Conservation (phyloP, 2,797 vertebrate species). For the Meriones psammophilus region DNA sequence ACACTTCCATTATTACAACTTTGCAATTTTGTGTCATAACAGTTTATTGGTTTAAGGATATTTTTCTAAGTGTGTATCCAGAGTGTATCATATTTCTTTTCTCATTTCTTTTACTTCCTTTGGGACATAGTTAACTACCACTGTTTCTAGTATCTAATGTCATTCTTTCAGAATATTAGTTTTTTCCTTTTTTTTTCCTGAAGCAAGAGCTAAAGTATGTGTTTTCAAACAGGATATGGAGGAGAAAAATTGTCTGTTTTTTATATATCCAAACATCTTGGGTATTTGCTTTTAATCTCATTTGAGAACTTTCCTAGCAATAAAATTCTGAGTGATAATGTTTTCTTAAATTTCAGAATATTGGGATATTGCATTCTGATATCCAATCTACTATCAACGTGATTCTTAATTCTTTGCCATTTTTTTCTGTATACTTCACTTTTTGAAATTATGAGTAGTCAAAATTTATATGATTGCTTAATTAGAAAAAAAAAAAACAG, state of each 20-base stretch:
- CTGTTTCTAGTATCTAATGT: not conserved
- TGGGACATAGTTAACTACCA: not conserved
- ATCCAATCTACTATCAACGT: not conserved
- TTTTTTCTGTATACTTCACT: slow-evolving; percentile 4
- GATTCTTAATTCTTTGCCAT: not conserved
- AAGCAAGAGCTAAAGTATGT: not conserved
- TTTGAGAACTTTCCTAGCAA: slow-evolving; percentile 31
- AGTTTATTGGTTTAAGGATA: slow-evolving; percentile 20
- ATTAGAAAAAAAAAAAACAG: not conserved
- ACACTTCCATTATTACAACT: slow-evolving; percentile 23
- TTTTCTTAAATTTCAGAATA: not conserved
- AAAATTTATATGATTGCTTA: not conserved
- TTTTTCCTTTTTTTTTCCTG: slow-evolving; percentile 1
- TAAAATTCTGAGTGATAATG: not conserved
- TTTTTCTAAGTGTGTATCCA: not conserved
- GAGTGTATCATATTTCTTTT: slow-evolving; percentile 31
- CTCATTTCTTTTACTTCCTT: slow-evolving; percentile 42
- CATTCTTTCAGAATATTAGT: slow-evolving; percentile 22
- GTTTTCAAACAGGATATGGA: not conserved
- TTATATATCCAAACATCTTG: not conserved
- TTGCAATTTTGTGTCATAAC: not conserved
- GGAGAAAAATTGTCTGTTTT: slow-evolving; percentile 4
- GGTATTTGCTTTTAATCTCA: not conserved
- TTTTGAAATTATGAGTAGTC: slow-evolving; percentile 11
- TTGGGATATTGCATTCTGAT: not conserved